Base-by-base conservation (phyloP, 2,888 invertebrate species). In the Drosophila melanocephala region DNA sequence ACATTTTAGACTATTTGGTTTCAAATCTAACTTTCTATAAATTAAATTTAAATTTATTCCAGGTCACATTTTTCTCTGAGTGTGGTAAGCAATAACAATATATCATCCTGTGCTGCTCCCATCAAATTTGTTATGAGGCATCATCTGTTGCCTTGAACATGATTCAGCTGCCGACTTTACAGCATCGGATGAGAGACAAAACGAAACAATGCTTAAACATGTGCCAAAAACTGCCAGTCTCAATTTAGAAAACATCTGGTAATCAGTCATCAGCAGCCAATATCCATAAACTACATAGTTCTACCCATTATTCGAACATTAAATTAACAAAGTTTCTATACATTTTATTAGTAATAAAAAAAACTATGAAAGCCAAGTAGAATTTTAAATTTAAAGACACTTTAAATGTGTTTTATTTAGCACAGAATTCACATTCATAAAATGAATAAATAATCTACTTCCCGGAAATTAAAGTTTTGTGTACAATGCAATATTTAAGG, bases 241-340 rank as follows among this genome's bases (percentile, higher is more conserved):
- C 60, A 77, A 80, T 84, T 79, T 67, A 33, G 28, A 75, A 74
- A 85, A 87, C 89, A 85, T 84, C 82, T 89, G 85, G 72, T 72
- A 79, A 84, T 84, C 89, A 79, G 66, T 84, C 72, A 84, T 67
- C 84, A 60, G 51, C 22, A 47, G 16, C 42, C 50, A 57, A 52
- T 47, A 61, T 50, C 12, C 56, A 66, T 39, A 35, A 50, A 30
- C 30, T 22, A 47, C 22, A 2, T 14, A 12, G 22, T 22, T 22
- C 39, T 4, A 7, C 28, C 26, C 28, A 28, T 39, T 39, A 28
- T n/a, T 28, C n/a, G 14, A 28, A n/a, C 9, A 14, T 37, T 22
- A 26, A 56, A 56, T 19, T 14, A 12, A 16, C 26, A 22, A 26
- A 56, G 10, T 33, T 33, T 26, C 22, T 19, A 10, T 4, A 26